Percentiles rank a stretch among this genome's conserved stretches.
phyloP scores from a whole-genome alignment of 92 coral and sea anemone species.

The Palythoa caribaeorum region DNA sequence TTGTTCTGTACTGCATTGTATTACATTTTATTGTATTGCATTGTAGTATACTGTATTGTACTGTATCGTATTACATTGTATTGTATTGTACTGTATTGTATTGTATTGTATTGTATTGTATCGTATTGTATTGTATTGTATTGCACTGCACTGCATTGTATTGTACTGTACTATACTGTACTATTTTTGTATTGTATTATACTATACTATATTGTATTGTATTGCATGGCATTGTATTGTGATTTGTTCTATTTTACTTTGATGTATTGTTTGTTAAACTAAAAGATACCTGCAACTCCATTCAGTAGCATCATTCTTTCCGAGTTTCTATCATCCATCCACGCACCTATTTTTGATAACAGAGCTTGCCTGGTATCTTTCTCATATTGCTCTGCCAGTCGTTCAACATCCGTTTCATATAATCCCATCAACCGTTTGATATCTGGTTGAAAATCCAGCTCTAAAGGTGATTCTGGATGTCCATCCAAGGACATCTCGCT shows the following conservation, averaged over 20 bases:
- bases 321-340: constrained; percentile 45
- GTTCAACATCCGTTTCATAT: constrained; percentile 32
- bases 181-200: neutral
- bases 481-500: neutral
- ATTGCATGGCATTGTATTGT: neutral
- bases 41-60: too few species aligned
- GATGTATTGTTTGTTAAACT: neutral
- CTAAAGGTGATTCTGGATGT: neutral
- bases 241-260: neutral
- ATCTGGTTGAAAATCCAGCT: constrained; percentile 26
- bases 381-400: constrained; percentile 28
- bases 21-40: too few species aligned
- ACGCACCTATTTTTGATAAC: constrained; percentile 11
- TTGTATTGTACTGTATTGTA: neutral
- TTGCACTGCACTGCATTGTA: neutral
- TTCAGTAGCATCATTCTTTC: constrained; percentile 12
- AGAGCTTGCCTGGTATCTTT: constrained; percentile 24
- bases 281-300: constrained; percentile 26
- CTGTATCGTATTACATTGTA: too few species aligned
- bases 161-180: neutral
- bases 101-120: neutral
- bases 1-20: neutral
- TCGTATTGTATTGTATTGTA: neutral
- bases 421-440: constrained; percentile 21
- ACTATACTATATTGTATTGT: neutral